A percentile compares a stretch with the other conserved stretches of the same genome.
Conservation (phyloP, 2,113 vertebrate species). For the Mohoua ochrocephala region DNA sequence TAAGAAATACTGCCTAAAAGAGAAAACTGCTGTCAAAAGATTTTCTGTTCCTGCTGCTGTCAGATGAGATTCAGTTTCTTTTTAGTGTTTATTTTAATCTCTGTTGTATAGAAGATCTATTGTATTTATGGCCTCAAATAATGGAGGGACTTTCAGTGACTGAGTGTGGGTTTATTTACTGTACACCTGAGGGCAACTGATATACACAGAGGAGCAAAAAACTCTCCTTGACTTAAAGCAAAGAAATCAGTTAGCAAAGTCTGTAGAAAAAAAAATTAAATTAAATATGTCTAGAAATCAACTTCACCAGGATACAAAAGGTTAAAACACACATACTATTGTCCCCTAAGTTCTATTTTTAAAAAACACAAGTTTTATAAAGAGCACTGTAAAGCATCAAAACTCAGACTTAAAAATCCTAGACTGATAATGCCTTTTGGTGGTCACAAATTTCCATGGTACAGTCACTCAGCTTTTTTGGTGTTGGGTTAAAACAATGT, state of each 20-base stretch:
- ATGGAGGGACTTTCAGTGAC: background rate
- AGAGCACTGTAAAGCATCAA: background rate
- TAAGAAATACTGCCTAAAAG: background rate
- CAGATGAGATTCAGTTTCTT: background rate
- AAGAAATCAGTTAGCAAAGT: background rate
- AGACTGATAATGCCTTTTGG: background rate
- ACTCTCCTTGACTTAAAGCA: background rate
- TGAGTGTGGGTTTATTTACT: background rate
- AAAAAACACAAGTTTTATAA: background rate
- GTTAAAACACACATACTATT: background rate
- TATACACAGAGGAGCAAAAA: background rate
- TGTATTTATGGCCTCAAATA: background rate
- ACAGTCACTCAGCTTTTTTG: background rate
- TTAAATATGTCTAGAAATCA: background rate
- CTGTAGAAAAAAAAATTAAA: background rate
- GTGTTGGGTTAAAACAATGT: background rate
- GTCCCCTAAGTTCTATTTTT: background rate
- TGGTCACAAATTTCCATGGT: background rate
- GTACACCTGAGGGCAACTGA: background rate
- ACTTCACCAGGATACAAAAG: background rate
- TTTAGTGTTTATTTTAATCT: background rate
- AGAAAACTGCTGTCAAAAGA: background rate
- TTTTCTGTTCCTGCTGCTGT: background rate
- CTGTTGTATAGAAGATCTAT: background rate
- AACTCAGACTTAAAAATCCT: background rate